Evolutionary conservation across 2,888 invertebrate species (phyloP).

Genomic region (Heliconius erato): DNA sequence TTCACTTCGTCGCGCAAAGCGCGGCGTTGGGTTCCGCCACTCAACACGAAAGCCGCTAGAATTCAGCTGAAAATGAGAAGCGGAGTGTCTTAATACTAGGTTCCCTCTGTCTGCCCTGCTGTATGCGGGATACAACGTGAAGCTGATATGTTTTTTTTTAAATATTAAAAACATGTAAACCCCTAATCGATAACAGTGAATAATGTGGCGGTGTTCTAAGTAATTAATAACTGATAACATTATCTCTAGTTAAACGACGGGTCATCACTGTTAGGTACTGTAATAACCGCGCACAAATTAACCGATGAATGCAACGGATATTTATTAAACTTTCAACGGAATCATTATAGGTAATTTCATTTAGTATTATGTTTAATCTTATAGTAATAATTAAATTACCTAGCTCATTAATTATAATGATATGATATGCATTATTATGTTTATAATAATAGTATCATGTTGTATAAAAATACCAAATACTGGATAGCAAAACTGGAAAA

Average conservation of each 20-base stretch:
- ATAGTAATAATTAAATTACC: background rate
- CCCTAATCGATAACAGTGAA: conserved; percentile 37
- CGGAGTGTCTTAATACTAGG: no score
- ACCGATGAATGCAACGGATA: conserved; percentile 48
- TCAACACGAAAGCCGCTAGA: no score
- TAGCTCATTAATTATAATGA: background rate
- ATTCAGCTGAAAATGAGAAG: no score
- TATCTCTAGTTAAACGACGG: conserved; percentile 58
- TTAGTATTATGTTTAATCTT: background rate
- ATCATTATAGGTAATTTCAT: conserved; percentile 16
- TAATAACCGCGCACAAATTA: conserved; percentile 49
- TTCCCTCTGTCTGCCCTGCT: no score
- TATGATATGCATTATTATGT: background rate
- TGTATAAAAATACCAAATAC: background rate
- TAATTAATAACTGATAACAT: conserved; percentile 63
- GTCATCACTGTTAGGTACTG: conserved; percentile 56
- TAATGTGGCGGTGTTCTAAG: conserved; percentile 56
- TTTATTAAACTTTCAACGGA: conserved; percentile 44
- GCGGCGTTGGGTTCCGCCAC: no score
- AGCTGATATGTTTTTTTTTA: no score
- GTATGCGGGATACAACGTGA: no score
- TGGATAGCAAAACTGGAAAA: background rate
- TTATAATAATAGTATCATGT: no score
- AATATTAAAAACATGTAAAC: background rate
- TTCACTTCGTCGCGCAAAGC: no score